Evolutionary conservation across 64 coral and sea anemone genomes (phyloP), one percentile per base, ranked within the genome.

Genomic region (Exaiptasia diaphana): DNA sequence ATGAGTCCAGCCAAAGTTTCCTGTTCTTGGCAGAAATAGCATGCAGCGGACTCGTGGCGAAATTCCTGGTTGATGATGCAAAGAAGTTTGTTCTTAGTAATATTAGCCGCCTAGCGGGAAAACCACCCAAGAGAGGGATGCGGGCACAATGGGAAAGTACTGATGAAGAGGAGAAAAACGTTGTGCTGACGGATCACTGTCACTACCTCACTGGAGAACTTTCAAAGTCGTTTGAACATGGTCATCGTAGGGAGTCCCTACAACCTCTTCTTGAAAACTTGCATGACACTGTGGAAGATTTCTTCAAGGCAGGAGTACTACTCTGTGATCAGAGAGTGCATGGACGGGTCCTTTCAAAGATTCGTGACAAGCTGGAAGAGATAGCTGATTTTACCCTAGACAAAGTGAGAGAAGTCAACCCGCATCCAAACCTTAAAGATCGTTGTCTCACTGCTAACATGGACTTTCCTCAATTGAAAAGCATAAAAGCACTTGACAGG

Each of bases 351-450:
- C 48, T 3, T 44, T 26, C 68, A 72, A 43, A 38, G 41, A 13
- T 0, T 14, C 22, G 41, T 46, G 4, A 28, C n/a, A 72, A 72
- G 48, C 41, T 72, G 25, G 68, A 72, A 26, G 20, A 44, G 2
- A 72, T 72, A 28, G 30, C 40, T 25, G 48, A 72, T 24, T 72
- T 72, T 40, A 43, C 38, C 30, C 68, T 10, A 14, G 68, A 72
- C 33, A 72, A 72, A 43, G 48, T 72, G 10, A 72, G 68, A 14
- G 68, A 72, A 44, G 48, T 72, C 5, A 72, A 72, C 68, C 68
- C 68, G 14, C 68, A 72, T 27, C 68, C 68, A 28, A 72, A 43
- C 68, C 68, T 72, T 72, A 43, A 72, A 72, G 68, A 43, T 45
- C 38, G 41, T 2, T 38, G 41, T 20, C 68, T 72, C 24, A 43